Conservation (phyloP, 1,140 invertebrate species). For the Bombus pascuorum region DNA sequence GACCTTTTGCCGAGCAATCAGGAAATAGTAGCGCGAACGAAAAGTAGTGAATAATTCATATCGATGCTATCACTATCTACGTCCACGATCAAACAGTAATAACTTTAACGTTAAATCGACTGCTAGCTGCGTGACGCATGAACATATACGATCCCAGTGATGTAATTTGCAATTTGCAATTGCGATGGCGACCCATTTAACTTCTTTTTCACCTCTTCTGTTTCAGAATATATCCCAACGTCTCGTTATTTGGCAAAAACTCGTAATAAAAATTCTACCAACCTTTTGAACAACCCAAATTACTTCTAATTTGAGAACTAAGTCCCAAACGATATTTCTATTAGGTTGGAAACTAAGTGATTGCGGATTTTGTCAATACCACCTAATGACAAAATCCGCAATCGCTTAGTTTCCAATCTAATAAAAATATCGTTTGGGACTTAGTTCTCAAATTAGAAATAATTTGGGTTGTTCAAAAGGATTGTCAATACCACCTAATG, state of each 20-base stretch:
- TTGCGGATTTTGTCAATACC: no score
- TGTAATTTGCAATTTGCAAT: slow-evolving; percentile 25
- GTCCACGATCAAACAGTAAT: slow-evolving; percentile 19
- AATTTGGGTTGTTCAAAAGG: no score
- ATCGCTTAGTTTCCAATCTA: no score
- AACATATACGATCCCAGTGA: not conserved
- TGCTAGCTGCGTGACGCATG: not conserved
- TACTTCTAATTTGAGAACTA: no score
- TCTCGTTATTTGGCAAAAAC: not conserved
- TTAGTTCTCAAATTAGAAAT: no score
- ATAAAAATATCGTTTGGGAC: no score
- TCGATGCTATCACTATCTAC: slow-evolving; percentile 10
- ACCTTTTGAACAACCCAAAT: no score
- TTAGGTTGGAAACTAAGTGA: no score
- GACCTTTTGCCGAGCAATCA: not conserved
- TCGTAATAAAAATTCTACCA: no score
- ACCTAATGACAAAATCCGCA: no score
- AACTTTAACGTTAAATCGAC: slow-evolving; percentile 27
- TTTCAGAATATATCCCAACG: not conserved
- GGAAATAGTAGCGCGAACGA: slow-evolving; percentile 3
- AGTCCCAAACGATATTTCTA: no score
- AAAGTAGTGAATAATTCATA: slow-evolving; percentile 26
- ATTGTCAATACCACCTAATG: no score
- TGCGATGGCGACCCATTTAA: not conserved
- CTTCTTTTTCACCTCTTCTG: not conserved